Percentiles rank a stretch among this genome's conserved stretches.
These are phyloP conservation scores for Gymnarchus niloticus DNA, from an alignment of 2,113 vertebrate genomes.

Conservation along the genomic window DNA sequence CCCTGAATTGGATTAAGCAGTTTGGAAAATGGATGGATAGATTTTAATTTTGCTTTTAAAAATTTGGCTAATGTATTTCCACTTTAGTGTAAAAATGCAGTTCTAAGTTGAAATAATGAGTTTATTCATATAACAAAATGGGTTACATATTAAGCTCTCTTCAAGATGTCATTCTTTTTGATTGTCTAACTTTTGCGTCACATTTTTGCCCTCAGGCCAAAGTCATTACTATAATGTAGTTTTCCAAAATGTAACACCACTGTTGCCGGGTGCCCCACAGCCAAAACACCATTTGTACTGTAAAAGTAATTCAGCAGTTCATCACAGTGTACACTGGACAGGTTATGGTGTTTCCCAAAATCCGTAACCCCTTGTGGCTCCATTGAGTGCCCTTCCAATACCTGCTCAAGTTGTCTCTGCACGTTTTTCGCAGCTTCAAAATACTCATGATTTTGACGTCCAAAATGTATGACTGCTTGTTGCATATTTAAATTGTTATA, in stretches of 20 bases:
- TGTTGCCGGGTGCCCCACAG: not conserved
- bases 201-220: not conserved
- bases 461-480: no score
- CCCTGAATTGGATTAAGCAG: no score
- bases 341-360: not conserved
- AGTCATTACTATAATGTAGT: not conserved
- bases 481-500: no score
- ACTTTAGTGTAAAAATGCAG: no score
- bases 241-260: not conserved
- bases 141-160: not conserved
- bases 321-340: not conserved
- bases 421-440: no score
- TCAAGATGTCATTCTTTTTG: not conserved
- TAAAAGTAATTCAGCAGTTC: not conserved
- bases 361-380: not conserved
- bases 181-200: not conserved
- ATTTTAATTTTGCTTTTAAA: no score
- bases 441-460: no score
- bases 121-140: not conserved
- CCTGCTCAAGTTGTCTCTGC: no score
- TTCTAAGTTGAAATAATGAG: not conserved
- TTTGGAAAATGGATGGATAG: no score
- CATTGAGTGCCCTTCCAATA: no score
- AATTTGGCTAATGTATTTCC: no score
- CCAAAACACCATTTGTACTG: not conserved